Evolutionary conservation across 2,113 vertebrate species (phyloP).

Genomic region (Leucosticte australis): DNA sequence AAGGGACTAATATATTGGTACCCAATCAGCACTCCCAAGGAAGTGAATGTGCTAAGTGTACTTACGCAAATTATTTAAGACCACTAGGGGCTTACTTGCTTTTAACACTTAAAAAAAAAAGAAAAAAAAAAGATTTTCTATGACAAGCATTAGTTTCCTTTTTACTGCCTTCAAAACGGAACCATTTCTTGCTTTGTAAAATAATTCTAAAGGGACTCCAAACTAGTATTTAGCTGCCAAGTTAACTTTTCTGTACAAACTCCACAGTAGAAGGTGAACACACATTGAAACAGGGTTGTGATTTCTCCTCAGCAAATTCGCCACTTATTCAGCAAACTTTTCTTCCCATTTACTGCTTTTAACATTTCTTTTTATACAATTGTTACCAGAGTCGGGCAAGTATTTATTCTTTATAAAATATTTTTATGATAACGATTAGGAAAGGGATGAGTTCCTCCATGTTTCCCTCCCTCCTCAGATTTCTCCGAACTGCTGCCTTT

Average conservation of each 20-base stretch:
- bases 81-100: constrained; percentile 66
- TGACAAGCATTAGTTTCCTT: constrained; percentile 53
- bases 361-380: not conserved
- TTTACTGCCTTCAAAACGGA: constrained; percentile 9
- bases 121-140: not conserved
- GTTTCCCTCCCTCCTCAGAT: not conserved
- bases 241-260: constrained; percentile 41
- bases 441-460: not conserved
- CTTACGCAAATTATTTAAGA: constrained; percentile 67
- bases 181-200: constrained; percentile 20
- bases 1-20: not conserved
- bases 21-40: constrained; percentile 30
- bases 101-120: constrained; percentile 55
- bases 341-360: not conserved
- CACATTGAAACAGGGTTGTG: not conserved
- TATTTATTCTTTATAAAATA: not conserved
- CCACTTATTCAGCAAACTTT: not conserved
- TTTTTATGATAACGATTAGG: not conserved
- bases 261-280: not conserved
- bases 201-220: constrained; percentile 47
- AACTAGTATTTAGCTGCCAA: constrained; percentile 37
- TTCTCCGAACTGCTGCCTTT: not conserved
- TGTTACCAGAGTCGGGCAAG: not conserved
- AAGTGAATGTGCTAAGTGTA: constrained; percentile 50
- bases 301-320: not conserved